Evolutionary conservation across 2,113 vertebrate genomes (phyloP), one percentile per base, ranked within the genome.

Genomic region (Eidolon helvum): DNA sequence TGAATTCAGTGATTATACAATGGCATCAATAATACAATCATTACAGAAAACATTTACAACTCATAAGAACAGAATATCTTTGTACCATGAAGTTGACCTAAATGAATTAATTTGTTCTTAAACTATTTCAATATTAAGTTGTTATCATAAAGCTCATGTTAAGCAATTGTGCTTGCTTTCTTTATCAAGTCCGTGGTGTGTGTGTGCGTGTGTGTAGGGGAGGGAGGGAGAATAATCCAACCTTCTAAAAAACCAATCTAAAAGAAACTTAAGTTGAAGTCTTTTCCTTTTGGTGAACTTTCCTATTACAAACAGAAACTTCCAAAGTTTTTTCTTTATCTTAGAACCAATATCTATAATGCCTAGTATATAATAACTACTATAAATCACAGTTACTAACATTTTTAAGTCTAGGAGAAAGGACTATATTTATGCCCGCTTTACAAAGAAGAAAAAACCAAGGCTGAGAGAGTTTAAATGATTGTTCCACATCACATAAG

Each of bases 11-110:
- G n/a, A 74, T 95, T 90, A 87, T 63, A 68, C 3, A 87, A 92
- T 33, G 69, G 11, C 40, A 83, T 90, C 24, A 93, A 68, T 85
- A 19, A 68, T 88, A 19, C 26, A 69, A 53, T 53, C 53, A 35
- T 30, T 86, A 91, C 35, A 71, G 61, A 77, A 75, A 91, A 45
- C 14, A 79, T 48, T 74, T 68, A 53, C 4, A 96, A 91, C 14
- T 48, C 69, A 94, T 66, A 79, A 95, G 94, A 97, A 28, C 43
- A 43, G 7, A 89, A 53, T 95, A 79, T 91, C 5, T 77, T 90
- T 78, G 30, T 55, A 79, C n/a, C 30, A 75, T 90, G 68, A 80
- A 40, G n/a, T 93, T 88, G 66, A 69, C 61, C 55, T 94, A 92
- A 92, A 45, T n/a, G 26, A 92, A 48, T 53, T 35, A 24, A 63